A percentile compares a stretch with the other conserved stretches of the same genome.
Evolutionary conservation across 1,140 invertebrate species (phyloP).

Genomic region (Paracyclopina nana): DNA sequence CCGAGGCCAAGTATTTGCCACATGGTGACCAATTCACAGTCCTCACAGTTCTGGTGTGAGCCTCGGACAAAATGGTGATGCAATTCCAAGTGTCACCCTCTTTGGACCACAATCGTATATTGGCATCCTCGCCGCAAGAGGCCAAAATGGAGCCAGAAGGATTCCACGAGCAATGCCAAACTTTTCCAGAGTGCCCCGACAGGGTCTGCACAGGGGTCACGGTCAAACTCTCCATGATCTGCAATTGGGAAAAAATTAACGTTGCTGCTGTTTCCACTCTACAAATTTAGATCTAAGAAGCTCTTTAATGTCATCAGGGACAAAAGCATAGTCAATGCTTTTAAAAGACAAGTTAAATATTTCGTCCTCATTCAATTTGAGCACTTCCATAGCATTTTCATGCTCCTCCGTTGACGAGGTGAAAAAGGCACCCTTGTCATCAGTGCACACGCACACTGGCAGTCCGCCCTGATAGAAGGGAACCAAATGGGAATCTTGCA

Average conservation of each 20-base stretch:
- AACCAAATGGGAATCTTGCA: background rate
- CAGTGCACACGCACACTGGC: background rate
- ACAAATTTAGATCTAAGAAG: background rate
- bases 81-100: conserved; percentile 51
- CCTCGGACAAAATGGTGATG: conserved; percentile 66
- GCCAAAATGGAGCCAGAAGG: conserved; percentile 55
- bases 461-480: background rate
- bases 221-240: background rate
- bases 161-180: conserved; percentile 92
- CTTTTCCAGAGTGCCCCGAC: conserved; percentile 64
- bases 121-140: conserved; percentile 85
- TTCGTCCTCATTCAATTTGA: background rate
- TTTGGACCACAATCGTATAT: conserved; percentile 65
- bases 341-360: background rate
- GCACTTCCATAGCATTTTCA: background rate
- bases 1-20: conserved; percentile 75
- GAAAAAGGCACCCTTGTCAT: background rate
- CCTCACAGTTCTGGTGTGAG: conserved; percentile 76
- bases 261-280: background rate
- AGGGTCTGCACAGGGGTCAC: conserved; percentile 26
- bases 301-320: background rate
- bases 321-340: background rate
- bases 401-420: background rate
- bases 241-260: background rate
- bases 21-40: conserved; percentile 83